Percentiles rank a stretch among this genome's conserved stretches.
These are phyloP conservation scores for Elachura formosa DNA, from an alignment of 2,113 vertebrate genomes.

Conservation along the genomic window DNA sequence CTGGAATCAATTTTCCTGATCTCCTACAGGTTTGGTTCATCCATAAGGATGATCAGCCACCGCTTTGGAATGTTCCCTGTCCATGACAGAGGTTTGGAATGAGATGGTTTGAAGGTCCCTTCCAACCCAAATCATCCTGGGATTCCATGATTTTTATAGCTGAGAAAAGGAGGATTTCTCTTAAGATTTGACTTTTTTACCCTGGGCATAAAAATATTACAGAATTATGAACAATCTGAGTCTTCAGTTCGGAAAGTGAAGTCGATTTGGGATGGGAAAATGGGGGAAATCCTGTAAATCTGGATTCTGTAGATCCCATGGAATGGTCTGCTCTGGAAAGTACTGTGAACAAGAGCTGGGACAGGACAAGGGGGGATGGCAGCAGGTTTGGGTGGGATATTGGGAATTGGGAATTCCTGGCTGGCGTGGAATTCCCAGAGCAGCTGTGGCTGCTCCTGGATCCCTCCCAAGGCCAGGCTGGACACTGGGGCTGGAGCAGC, in stretches of 20 bases:
- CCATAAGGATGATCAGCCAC: background rate
- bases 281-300: background rate
- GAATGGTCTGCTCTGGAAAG: background rate
- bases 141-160: background rate
- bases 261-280: background rate
- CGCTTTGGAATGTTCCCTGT: background rate
- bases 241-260: background rate
- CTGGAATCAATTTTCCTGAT: background rate
- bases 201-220: background rate
- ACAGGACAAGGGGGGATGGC: background rate
- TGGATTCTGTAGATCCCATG: no score
- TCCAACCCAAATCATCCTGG: background rate
- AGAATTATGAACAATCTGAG: background rate
- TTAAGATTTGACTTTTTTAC: background rate
- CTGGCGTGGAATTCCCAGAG: background rate
- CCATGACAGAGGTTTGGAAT: background rate
- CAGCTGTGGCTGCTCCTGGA: background rate
- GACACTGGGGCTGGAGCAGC: background rate
- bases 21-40: background rate
- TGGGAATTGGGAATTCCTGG: background rate
- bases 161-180: background rate
- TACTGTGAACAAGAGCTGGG: accelerated
- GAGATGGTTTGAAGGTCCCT: background rate
- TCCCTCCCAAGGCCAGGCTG: background rate
- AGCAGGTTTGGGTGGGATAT: background rate